Conservation (phyloP, 2,888 invertebrate species). For the Amphipyra tragopoginis region DNA sequence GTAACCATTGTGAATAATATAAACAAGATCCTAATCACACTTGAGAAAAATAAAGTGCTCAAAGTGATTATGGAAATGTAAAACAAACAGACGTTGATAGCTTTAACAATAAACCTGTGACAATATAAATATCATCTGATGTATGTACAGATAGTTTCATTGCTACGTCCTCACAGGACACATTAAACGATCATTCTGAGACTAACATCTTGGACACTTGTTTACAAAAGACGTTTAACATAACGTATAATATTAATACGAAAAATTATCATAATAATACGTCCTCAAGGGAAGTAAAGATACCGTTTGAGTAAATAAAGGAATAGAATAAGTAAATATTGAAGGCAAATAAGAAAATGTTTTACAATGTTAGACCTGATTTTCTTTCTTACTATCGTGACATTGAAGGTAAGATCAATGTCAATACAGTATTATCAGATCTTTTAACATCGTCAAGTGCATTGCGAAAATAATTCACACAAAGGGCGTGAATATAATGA, state of each 20-base stretch:
- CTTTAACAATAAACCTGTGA: conserved; percentile 35
- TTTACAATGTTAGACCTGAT: conserved; percentile 20
- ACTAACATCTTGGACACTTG: conserved; percentile 30
- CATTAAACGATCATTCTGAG: conserved; percentile 27
- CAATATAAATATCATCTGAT: conserved; percentile 42
- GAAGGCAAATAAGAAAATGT: conserved; percentile 27
- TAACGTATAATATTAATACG: conserved; percentile 23
- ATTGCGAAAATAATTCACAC: conserved; percentile 22
- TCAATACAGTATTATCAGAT: conserved; percentile 9
- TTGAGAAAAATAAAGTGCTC: conserved; percentile 26
- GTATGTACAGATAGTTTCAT: conserved; percentile 27
- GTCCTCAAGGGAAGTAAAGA: conserved; percentile 37
- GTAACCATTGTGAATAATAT: conserved; percentile 7
- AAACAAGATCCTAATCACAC: conserved; percentile 19
- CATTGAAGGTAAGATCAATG: conserved; percentile 23
- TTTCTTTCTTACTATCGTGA: conserved; percentile 6
- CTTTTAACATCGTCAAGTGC: conserved; percentile 26
- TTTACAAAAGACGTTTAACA: conserved; percentile 37
- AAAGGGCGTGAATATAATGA: conserved; percentile 53
- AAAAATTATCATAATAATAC: conserved; percentile 44
- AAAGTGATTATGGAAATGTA: conserved; percentile 32
- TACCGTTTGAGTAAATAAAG: conserved; percentile 5
- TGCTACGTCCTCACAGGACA: conserved; percentile 41
- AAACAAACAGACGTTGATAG: conserved; percentile 27
- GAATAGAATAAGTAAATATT: conserved; percentile 18